phyloP scores from a whole-genome alignment of 2,888 invertebrate species.

The Drosophila anomelani region DNA sequence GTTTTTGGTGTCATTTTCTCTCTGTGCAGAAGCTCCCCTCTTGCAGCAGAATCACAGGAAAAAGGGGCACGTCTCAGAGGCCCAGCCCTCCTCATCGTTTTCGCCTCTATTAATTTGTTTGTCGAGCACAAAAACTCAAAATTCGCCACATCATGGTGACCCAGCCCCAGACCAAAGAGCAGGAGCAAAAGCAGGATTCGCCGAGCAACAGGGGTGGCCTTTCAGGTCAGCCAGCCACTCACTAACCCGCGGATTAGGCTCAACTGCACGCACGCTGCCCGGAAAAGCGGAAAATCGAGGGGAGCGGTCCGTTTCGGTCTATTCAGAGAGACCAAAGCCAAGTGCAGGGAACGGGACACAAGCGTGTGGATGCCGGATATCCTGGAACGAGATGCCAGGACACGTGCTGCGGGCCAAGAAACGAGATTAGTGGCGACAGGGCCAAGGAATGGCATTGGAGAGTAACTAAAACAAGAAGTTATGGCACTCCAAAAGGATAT shows the following conservation, averaged over 20 bases:
- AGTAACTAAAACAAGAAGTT: conserved; percentile 4
- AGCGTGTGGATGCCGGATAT: conserved; percentile 49
- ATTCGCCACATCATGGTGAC: conserved; percentile 67
- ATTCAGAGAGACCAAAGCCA: background rate
- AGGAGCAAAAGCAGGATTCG: conserved; percentile 14
- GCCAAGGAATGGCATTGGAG: background rate
- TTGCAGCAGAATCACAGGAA: conserved; percentile 1
- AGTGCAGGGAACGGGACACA: conserved; percentile 5
- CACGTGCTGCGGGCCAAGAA: conserved; percentile 64
- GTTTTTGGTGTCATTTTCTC: background rate
- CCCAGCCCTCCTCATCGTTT: conserved; percentile 64
- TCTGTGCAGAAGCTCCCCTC: background rate
- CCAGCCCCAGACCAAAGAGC: conserved; percentile 15
- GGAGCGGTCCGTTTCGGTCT: conserved; percentile 35
- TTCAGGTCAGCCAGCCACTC: conserved; percentile 24
- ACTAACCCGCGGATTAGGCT: conserved; percentile 78
- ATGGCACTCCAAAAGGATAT: background rate
- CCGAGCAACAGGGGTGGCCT: conserved; percentile 48
- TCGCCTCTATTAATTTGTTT: conserved; percentile 73
- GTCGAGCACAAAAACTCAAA: conserved; percentile 62
- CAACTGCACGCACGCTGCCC: conserved; percentile 72
- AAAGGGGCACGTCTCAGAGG: conserved; percentile 41
- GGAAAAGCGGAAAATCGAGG: conserved; percentile 45
- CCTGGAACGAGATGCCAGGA: conserved; percentile 66
- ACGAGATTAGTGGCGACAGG: conserved; percentile 18